Evolutionary conservation across 2,797 vertebrate species (phyloP).

Genomic region (Bucorvus abyssinicus): DNA sequence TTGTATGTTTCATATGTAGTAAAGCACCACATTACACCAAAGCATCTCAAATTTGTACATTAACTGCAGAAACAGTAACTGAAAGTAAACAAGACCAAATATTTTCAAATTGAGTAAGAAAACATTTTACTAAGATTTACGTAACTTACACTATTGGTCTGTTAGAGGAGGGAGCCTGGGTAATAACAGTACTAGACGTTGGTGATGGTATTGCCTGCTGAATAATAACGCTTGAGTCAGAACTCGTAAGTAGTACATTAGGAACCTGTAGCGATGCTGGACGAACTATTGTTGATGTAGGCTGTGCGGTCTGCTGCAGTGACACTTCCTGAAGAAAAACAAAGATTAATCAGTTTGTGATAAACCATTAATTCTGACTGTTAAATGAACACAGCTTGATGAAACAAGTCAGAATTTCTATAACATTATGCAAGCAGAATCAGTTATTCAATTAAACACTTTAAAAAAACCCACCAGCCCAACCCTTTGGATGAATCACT

Average conservation of each 20-base stretch:
- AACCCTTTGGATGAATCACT: background rate
- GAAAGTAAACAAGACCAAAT: background rate
- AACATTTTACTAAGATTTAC: constrained; percentile 23
- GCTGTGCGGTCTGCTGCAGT: constrained; percentile 93
- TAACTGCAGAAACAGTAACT: constrained; percentile 3
- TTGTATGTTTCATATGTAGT: constrained; percentile 19
- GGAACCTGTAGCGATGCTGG: constrained; percentile 97
- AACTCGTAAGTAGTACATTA: constrained; percentile 96
- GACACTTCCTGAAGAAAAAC: constrained; percentile 88
- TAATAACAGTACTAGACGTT: constrained; percentile 99
- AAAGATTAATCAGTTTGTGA: constrained; percentile 20
- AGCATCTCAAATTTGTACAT: constrained; percentile 7
- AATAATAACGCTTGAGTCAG: constrained; percentile 97
- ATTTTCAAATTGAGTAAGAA: background rate
- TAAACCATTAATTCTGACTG: background rate
- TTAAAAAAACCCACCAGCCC: fast-evolving
- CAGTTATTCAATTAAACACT: background rate
- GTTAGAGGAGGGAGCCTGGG: constrained; percentile 96
- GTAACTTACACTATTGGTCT: constrained; percentile 98
- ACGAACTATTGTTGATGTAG: constrained; percentile 96
- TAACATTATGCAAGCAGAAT: background rate
- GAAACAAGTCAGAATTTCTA: background rate
- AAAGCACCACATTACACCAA: constrained; percentile 37
- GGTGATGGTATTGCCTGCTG: constrained; percentile 98
- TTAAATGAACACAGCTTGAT: background rate